Conservation (phyloP, 2,113 vertebrate genomes). For the Cynocephalus volans region DNA sequence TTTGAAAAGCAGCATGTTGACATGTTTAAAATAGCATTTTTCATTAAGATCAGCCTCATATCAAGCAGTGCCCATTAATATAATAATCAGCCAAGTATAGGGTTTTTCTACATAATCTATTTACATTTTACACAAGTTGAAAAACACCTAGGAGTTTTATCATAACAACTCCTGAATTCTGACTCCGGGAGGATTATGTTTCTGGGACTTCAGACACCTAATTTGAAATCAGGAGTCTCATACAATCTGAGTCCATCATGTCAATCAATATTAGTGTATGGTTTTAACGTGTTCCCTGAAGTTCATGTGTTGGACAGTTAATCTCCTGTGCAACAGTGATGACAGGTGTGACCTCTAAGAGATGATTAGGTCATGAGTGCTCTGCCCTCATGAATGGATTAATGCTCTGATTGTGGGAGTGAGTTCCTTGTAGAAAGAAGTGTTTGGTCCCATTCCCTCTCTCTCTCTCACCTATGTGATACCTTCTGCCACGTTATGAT, state of each 20-base stretch:
- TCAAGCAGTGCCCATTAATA: neutral
- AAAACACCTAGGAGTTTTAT: neutral
- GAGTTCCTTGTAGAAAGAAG: neutral
- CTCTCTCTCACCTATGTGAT: neutral
- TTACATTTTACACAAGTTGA: neutral
- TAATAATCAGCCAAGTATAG: neutral
- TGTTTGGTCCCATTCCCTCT: neutral
- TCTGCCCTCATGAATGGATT: neutral
- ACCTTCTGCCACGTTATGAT: neutral
- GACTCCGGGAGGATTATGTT: neutral
- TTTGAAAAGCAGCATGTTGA: neutral
- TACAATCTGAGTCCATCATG: neutral
- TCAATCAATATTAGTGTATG: neutral
- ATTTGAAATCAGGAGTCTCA: neutral
- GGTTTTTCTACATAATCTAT: neutral
- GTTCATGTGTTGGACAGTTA: neutral
- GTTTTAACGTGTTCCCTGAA: neutral
- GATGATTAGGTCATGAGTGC: neutral
- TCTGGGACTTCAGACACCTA: neutral
- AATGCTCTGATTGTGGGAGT: neutral
- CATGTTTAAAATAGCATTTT: neutral
- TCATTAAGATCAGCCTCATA: neutral
- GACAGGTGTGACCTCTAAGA: neutral
- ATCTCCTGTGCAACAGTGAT: neutral
- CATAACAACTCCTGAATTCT: neutral